Evolutionary conservation across 1,140 invertebrate species (phyloP), one percentile per base, ranked within the genome.

Genomic region (Vollenhovia emeryi): DNA sequence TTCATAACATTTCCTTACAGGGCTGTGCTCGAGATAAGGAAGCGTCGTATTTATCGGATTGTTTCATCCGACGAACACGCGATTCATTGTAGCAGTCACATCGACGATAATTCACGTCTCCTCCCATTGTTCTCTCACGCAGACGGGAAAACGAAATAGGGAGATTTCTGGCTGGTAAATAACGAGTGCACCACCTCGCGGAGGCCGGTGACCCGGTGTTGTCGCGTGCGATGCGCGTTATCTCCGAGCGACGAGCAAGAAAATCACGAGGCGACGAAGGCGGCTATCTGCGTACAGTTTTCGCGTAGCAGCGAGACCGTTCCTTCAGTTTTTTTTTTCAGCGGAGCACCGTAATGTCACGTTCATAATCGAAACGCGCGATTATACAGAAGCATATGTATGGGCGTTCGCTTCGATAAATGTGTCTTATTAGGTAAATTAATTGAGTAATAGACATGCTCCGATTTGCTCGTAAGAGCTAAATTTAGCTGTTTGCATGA

Each of bases 171-270:
- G 45, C 69, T 66, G 86, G 68, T 69, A 85, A 89, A 85, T 88
- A 89, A 87, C 75, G 86, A 75, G 83, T 68, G 84, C 69, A 69
- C 83, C 87, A 68, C 73, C 71, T 73, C 75, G 27, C 36, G 83
- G 36, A 86, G 86, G 87, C 83, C 87, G 86, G 30, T 83, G 87
- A 88, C 87, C 87, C 87, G n/a, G 75, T 9, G 74, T 64, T 79
- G 86, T 87, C 87, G 79, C 87, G 87, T 84, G 86, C 64, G 45
- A 64, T 69, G 50, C 69, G 86, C 71, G 84, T 82, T 89, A 88
- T 88, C 86, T 78, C 7, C 60, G 64, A 15, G 21, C 43, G 60
- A 52, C 55, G 68, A 60, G 78, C 60, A 86, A 84, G 82, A 79
- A 86, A 83, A 87, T 88, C 86, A 36, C 73, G 24, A 74, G 40